Evolutionary conservation across 2,113 vertebrate species (phyloP).

Genomic region (Anolis carolinensis): DNA sequence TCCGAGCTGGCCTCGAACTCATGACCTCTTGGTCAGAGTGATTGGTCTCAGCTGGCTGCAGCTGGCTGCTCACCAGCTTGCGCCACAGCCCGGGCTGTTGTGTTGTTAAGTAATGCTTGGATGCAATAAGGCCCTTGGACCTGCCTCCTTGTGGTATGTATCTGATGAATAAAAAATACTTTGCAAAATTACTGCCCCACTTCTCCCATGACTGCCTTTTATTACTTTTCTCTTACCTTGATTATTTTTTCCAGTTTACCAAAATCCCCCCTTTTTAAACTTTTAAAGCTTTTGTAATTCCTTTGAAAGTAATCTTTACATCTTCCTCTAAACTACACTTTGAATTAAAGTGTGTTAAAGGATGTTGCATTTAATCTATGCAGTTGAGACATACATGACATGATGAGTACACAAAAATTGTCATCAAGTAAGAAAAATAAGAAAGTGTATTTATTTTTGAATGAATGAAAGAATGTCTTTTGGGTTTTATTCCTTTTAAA

Average conservation of each 20-base stretch:
- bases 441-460: neutral
- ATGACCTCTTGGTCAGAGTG: too few relatives aligned
- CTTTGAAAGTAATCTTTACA: neutral
- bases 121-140: neutral
- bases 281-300: neutral
- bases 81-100: too few relatives aligned
- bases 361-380: neutral
- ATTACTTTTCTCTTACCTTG: neutral
- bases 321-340: neutral
- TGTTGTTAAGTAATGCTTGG: too few relatives aligned
- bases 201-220: neutral
- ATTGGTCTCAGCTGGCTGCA: too few relatives aligned
- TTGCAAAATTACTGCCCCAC: too few relatives aligned
- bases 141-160: neutral
- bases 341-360: neutral
- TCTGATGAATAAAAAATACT: neutral
- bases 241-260: neutral
- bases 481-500: neutral
- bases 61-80: too few relatives aligned
- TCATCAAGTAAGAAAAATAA: neutral
- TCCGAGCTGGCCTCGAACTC: too few relatives aligned
- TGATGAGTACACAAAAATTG: neutral
- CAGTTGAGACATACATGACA: neutral
- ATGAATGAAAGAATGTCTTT: neutral
- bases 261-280: neutral